Percentiles rank a stretch among this genome's conserved stretches.
These are phyloP conservation scores for Luscinia megarhynchos DNA, from an alignment of 2,797 vertebrate genomes.

Conservation along the genomic window DNA sequence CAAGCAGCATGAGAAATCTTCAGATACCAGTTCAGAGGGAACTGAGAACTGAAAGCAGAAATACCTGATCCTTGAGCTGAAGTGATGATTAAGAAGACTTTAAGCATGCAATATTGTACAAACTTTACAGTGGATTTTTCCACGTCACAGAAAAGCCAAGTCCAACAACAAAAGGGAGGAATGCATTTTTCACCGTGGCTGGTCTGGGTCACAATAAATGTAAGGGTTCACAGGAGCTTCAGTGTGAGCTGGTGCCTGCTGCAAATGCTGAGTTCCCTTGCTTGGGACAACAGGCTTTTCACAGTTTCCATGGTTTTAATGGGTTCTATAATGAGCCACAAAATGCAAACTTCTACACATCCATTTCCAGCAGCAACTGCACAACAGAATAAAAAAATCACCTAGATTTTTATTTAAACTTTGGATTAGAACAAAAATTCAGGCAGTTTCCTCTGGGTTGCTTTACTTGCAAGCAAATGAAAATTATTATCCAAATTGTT, in stretches of 20 bases:
- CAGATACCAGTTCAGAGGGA: background rate
- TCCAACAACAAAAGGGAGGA: background rate
- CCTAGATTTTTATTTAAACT: background rate
- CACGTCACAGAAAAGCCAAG: background rate
- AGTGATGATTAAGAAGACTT: background rate
- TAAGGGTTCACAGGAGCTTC: background rate
- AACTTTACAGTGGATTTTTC: background rate
- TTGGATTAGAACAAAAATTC: background rate
- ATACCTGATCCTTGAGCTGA: background rate
- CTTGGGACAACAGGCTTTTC: background rate
- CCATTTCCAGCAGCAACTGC: background rate
- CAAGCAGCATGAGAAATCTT: background rate
- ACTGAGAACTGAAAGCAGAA: background rate
- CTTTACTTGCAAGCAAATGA: background rate
- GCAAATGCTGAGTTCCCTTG: background rate
- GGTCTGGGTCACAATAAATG: accelerated
- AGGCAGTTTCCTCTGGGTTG: background rate
- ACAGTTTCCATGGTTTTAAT: background rate
- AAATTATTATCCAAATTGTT: background rate
- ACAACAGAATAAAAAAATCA: background rate
- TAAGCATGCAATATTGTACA: background rate
- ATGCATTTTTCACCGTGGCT: background rate
- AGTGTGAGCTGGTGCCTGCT: background rate
- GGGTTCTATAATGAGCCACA: background rate
- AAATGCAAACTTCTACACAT: background rate